Base-by-base conservation (phyloP, 2,113 vertebrate species). In the Entelurus aequoreus region DNA sequence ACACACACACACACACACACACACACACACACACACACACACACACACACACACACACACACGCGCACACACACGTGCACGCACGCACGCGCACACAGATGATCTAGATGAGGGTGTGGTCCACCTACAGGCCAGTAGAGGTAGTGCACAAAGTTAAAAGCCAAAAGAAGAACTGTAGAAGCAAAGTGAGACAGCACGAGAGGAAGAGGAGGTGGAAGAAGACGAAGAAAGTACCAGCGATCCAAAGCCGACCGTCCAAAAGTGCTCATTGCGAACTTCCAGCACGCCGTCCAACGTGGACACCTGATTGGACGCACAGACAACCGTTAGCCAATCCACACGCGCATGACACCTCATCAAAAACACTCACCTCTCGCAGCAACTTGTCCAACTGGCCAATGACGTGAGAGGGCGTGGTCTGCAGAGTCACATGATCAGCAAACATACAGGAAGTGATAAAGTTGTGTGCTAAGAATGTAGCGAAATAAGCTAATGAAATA, bases 341-440 rank as follows among this genome's bases (percentile, higher is more conserved):
- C 15, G 5, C 48, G 15, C 15, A 11, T 4, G 7, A 50, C 48
- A n/a, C 14, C 40, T 42, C 8, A 10, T 11, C 14, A 11, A 1
- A 0, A 14, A 50, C 7, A 50, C 48, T 74, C 49, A 98, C 97
- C 94, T 99, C 97, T 90, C 95, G 79, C 28, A 99, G 90, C 61
- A 99, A 92, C 82, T 99, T 99, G 87, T 98, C 95, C 70, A 99
- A 84, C 72, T 99, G 97, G 5, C 97, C 97, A 65, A 97, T 97
- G 77, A 99, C 86, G 88, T 98, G 95, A 0, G 97, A 93, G 14
- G 96, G 97, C 1, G 95, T 99, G 55, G 96, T 99, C 97, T 99
- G 84, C 15, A 16, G 15, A 49, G 35, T 49, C 60, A 38, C 28
- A 16, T 48, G 15, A 49, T 61, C 28, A 48, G 21, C 46, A 6